Conservation (phyloP, 2,797 vertebrate species). For the Ispidina picta region DNA sequence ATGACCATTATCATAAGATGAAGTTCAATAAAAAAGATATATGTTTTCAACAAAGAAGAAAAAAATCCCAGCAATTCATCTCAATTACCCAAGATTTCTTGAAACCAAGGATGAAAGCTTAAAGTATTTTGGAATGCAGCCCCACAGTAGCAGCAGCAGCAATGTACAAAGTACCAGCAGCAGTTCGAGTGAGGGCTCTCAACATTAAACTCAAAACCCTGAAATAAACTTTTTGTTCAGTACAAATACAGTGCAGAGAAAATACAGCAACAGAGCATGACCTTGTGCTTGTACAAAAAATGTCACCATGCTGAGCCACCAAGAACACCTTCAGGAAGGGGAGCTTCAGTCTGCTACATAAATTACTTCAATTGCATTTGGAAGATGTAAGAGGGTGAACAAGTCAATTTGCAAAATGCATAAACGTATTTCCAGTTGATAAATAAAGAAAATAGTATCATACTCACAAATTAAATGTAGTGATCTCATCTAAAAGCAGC, state of each 20-base stretch:
- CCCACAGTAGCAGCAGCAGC: background rate
- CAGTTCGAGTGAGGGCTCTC: background rate
- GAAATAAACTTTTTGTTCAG: background rate
- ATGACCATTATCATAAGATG: background rate
- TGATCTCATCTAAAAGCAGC: background rate
- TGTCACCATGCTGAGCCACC: background rate
- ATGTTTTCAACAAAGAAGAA: background rate
- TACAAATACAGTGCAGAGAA: background rate
- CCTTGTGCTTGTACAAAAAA: background rate
- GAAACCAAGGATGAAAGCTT: background rate
- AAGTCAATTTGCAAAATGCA: background rate
- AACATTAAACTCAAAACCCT: background rate
- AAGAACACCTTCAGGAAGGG: background rate
- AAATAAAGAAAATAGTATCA: background rate
- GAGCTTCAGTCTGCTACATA: background rate
- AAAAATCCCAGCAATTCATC: background rate
- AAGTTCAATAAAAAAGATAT: background rate
- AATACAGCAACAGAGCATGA: background rate
- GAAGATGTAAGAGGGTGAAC: background rate
- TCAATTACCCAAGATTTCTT: background rate
- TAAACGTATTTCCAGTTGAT: background rate
- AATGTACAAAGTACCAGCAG: background rate
- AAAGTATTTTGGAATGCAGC: background rate
- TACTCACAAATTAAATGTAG: background rate
- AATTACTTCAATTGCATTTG: background rate